Evolutionary conservation across 2,888 invertebrate genomes (phyloP), one percentile per base, ranked within the genome.

Genomic region (Drosophila mayaguana): DNA sequence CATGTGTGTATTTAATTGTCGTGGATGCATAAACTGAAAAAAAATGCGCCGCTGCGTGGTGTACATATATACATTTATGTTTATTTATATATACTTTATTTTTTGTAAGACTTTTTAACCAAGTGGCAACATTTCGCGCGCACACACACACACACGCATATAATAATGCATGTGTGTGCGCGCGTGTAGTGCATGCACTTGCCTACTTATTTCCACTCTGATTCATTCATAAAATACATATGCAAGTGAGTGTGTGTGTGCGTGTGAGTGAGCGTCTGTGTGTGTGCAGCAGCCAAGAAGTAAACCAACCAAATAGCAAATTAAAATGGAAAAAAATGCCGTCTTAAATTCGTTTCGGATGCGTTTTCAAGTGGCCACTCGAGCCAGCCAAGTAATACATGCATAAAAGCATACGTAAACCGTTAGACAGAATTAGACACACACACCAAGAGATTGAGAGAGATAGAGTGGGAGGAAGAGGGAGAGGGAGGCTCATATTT

Each of bases 161-260:
- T 12, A 14, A 4, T 36, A 4, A 14, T 38, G 54, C 40, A n/a
- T 54, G 25, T 36, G 36, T 36, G 36, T 36, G 14, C 25, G 45
- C 22, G 14, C 20, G 18, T 46, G 28, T 38, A 46, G 9, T 62
- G 55, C 25, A 38, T 63, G 65, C 54, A 42, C 59, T 48, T 40
- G 65, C 55, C 71, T 67, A 84, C 72, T 87, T 78, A 84, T 89
- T 90, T 90, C 90, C 90, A 90, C 83, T 89, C 91, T 90, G 89
- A 91, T 90, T 90, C 91, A 89, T 91, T 90, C 91, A 87, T 75
- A 78, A 85, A 73, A 68, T 53, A 43, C 60, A 61, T n/a, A 38
- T 46, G 34, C 46, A 63, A 22, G 36, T 46, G 32, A 46, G 32
- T 61, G 32, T 46, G 38, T 63, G 38, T 46, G 36, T 25, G 22